A percentile compares a stretch with the other conserved stretches of the same genome.
Conservation (phyloP, 92 coral and sea anemone species). For the Epizoanthus illoricatus region DNA sequence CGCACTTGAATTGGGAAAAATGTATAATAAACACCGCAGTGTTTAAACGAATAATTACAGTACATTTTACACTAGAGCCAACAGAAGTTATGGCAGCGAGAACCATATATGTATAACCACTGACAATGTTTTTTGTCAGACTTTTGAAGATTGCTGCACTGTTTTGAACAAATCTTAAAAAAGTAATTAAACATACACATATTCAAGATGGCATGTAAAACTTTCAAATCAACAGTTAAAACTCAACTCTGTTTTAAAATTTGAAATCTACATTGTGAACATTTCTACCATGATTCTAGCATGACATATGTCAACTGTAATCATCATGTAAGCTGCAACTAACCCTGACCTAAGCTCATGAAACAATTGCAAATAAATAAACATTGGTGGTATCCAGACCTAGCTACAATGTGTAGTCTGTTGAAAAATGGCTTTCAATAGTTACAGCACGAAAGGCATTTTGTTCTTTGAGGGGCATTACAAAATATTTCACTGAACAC, state of each 20-base stretch:
- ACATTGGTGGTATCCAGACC: not conserved
- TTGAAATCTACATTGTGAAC: not conserved
- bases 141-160: no score
- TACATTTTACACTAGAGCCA: no score
- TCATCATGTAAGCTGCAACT: not conserved
- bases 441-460: not conserved
- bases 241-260: not conserved
- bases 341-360: no score
- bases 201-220: not conserved
- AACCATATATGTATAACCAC: no score
- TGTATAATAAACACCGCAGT: no score
- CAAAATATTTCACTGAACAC: not conserved
- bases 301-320: not conserved
- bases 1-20: no score
- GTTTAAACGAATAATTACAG: no score
- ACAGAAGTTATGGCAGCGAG: no score
- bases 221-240: not conserved
- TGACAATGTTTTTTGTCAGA: no score
- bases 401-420: not conserved
- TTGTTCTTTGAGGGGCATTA: not conserved
- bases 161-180: not conserved
- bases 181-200: not conserved
- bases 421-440: not conserved
- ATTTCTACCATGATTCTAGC: not conserved
- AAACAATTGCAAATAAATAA: not conserved